These are phyloP conservation scores for Hesperia comma DNA, from an alignment of 2,888 invertebrate genomes.

Conservation along the genomic window DNA sequence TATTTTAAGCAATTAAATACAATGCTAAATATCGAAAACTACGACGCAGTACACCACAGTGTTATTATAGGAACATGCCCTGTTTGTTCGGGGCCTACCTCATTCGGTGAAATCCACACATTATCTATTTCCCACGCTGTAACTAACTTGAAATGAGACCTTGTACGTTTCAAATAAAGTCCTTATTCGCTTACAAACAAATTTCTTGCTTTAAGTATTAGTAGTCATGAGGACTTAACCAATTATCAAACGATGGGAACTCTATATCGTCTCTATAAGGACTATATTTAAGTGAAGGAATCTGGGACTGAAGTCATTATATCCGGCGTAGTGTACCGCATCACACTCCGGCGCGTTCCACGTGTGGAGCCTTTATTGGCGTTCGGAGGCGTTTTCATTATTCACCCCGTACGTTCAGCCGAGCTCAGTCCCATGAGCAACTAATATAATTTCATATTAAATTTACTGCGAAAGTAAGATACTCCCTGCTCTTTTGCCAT, in stretches of 20 bases:
- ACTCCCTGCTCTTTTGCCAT: background rate
- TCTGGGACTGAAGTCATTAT: conserved; percentile 1
- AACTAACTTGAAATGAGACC: conserved; percentile 20
- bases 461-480: background rate
- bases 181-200: conserved; percentile 21
- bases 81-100: conserved; percentile 11
- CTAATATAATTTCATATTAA: conserved; percentile 15
- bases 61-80: background rate
- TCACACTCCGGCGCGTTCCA: conserved; percentile 20
- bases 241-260: conserved; percentile 15
- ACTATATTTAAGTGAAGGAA: background rate
- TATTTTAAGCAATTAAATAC: no score
- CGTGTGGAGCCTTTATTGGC: conserved; percentile 28
- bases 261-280: background rate
- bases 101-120: conserved; percentile 1
- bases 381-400: conserved; percentile 26
- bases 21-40: no score
- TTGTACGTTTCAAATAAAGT: conserved; percentile 20
- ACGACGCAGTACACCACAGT: no score
- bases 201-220: conserved; percentile 4
- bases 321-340: background rate
- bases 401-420: conserved; percentile 12
- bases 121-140: conserved; percentile 15
- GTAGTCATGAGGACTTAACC: conserved; percentile 7
- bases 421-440: conserved; percentile 11